Percentiles rank a stretch among this genome's conserved stretches.
Evolutionary conservation across 2,888 invertebrate genomes (phyloP).

Genomic region (Phymatocera aterrima): DNA sequence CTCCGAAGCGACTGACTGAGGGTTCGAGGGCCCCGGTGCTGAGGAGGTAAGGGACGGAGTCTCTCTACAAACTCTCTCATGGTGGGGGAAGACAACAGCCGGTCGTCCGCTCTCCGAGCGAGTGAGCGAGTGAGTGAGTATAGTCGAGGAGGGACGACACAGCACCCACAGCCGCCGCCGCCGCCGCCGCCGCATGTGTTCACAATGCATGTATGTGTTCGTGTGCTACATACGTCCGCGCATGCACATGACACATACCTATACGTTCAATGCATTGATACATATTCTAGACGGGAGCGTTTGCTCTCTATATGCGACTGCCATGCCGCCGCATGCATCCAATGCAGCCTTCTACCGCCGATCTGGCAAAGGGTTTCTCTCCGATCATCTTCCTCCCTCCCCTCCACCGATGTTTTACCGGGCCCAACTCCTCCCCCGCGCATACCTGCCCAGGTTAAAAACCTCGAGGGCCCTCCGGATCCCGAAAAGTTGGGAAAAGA

Average conservation of each 20-base stretch:
- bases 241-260: too few species aligned
- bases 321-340: not conserved
- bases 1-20: slow-evolving; percentile 56
- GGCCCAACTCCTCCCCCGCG: slow-evolving; percentile 23
- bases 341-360: slow-evolving; percentile 18
- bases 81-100: slow-evolving; percentile 63
- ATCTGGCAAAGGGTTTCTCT: slow-evolving; percentile 36
- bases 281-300: not conserved
- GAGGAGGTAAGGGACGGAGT: slow-evolving; percentile 46
- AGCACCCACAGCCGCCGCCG: not conserved
- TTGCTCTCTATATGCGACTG: slow-evolving; percentile 36
- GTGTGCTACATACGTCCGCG: not conserved
- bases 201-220: not conserved
- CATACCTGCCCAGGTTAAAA: slow-evolving; percentile 16
- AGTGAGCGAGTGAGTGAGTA: too few species aligned
- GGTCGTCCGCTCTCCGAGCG: slow-evolving; percentile 67
- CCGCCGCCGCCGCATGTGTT: not conserved
- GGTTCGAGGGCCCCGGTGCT: slow-evolving; percentile 39
- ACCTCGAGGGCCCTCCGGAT: not conserved
- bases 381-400: too few species aligned
- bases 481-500: slow-evolving; percentile 1
- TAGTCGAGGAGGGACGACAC: slow-evolving; percentile 60
- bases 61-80: not conserved
- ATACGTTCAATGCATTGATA: too few species aligned
- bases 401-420: slow-evolving; percentile 24